These are phyloP conservation scores for Stigmatopora argus DNA, from an alignment of 2,113 vertebrate genomes.

Conservation along the genomic window DNA sequence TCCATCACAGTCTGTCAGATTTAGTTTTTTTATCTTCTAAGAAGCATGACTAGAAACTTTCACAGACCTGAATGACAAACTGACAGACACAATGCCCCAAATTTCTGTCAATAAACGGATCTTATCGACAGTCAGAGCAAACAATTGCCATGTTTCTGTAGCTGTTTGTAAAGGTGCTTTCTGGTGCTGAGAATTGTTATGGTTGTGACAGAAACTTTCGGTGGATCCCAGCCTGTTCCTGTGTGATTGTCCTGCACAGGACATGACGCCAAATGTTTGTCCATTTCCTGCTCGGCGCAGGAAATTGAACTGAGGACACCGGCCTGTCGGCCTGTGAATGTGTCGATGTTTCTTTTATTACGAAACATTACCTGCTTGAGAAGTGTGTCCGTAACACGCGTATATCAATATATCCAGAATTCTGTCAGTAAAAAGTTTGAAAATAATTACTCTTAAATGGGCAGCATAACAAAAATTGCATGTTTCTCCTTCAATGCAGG, in stretches of 20 bases:
- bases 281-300: slow-evolving; percentile 48
- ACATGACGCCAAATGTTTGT: slow-evolving; percentile 68
- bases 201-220: slow-evolving; percentile 39
- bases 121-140: slow-evolving; percentile 35
- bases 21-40: background rate
- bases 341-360: background rate
- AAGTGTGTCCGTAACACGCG: too few species aligned
- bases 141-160: slow-evolving; percentile 42
- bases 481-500: background rate
- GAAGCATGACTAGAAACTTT: slow-evolving; percentile 19
- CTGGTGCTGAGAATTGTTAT: slow-evolving; percentile 52
- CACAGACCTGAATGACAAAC: slow-evolving; percentile 7
- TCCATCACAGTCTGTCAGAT: too few species aligned
- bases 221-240: slow-evolving; percentile 51
- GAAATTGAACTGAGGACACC: slow-evolving; percentile 53
- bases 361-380: background rate
- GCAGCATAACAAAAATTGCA: background rate
- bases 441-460: too few species aligned
- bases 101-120: slow-evolving; percentile 56
- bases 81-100: slow-evolving; percentile 43
- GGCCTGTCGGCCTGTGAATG: slow-evolving; percentile 15
- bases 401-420: too few species aligned
- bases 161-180: slow-evolving; percentile 20
- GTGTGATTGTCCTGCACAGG: slow-evolving; percentile 64
- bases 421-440: too few species aligned